These are phyloP conservation scores for Arion vulgaris DNA, from an alignment of 1,140 invertebrate genomes.

Conservation along the genomic window DNA sequence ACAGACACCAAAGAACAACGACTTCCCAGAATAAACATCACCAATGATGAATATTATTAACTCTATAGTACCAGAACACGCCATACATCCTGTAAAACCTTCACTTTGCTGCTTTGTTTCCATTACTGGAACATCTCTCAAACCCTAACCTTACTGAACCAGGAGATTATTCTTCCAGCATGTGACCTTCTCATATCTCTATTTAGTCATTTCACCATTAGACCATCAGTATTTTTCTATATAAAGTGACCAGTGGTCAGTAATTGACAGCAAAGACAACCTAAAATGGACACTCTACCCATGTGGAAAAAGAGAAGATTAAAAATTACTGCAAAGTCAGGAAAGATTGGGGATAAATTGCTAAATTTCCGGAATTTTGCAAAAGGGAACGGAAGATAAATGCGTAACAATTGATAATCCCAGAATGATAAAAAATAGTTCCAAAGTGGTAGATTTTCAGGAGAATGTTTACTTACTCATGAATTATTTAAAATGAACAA, in stretches of 20 bases:
- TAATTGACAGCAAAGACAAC: slow-evolving; percentile 5
- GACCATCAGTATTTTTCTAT: not conserved
- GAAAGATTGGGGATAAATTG: not conserved
- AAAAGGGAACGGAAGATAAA: not conserved
- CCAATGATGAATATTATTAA: not conserved
- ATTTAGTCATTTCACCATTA: not conserved
- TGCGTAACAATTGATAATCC: not conserved
- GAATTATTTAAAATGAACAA: too few relatives aligned
- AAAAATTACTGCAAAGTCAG: not conserved
- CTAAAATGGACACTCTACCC: not conserved
- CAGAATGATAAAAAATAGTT: too few relatives aligned
- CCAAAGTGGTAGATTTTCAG: too few relatives aligned
- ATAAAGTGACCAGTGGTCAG: slow-evolving; percentile 4
- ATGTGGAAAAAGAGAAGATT: slow-evolving; percentile 7
- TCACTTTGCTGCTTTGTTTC: too few relatives aligned
- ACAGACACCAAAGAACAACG: too few relatives aligned
- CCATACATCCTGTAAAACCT: too few relatives aligned
- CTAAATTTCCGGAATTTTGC: not conserved
- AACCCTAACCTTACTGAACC: too few relatives aligned
- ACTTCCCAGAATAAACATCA: too few relatives aligned
- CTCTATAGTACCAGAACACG: not conserved
- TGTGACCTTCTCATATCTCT: not conserved
- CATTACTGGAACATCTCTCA: too few relatives aligned
- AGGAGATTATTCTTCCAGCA: too few relatives aligned
- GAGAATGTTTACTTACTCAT: too few relatives aligned